These are phyloP conservation scores for Clistopyga incitator DNA, from an alignment of 2,888 invertebrate species.

Conservation along the genomic window DNA sequence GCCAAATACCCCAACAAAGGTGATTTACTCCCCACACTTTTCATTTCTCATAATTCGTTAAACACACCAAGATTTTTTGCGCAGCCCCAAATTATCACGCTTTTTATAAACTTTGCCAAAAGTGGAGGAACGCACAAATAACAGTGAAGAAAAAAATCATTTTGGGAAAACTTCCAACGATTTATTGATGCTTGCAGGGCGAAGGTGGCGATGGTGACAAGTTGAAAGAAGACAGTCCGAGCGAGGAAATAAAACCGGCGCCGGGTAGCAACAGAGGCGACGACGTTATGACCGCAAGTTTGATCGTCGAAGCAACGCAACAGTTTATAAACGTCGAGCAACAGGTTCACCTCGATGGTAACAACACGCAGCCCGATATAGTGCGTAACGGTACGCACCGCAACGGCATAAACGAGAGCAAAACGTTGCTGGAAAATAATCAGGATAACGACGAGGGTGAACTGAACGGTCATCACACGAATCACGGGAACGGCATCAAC, in stretches of 20 bases:
- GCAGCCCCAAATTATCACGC: too few relatives aligned
- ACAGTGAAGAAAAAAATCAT: too few relatives aligned
- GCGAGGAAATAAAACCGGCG: constrained; percentile 78
- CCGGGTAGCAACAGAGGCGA: constrained; percentile 78
- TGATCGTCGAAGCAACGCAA: constrained; percentile 83
- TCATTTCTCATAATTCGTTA: background rate
- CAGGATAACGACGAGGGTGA: constrained; percentile 80
- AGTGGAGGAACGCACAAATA: too few relatives aligned
- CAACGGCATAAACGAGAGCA: constrained; percentile 80
- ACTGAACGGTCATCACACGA: constrained; percentile 82
- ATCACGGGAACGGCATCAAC: constrained; percentile 82
- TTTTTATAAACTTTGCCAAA: too few relatives aligned
- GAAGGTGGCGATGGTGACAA: constrained; percentile 81
- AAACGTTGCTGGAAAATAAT: constrained; percentile 81
- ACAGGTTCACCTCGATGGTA: constrained; percentile 77
- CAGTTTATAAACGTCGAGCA: constrained; percentile 81
- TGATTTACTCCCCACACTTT: constrained; percentile 67
- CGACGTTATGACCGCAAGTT: constrained; percentile 82
- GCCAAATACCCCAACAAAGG: constrained; percentile 84
- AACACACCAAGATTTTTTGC: background rate
- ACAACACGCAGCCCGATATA: constrained; percentile 74
- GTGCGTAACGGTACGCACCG: constrained; percentile 79
- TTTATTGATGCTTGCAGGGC: constrained; percentile 71
- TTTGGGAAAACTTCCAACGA: background rate
- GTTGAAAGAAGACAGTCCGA: constrained; percentile 82